Conservation (phyloP, 2,888 invertebrate genomes). For the Alloscopus bannaensis region DNA sequence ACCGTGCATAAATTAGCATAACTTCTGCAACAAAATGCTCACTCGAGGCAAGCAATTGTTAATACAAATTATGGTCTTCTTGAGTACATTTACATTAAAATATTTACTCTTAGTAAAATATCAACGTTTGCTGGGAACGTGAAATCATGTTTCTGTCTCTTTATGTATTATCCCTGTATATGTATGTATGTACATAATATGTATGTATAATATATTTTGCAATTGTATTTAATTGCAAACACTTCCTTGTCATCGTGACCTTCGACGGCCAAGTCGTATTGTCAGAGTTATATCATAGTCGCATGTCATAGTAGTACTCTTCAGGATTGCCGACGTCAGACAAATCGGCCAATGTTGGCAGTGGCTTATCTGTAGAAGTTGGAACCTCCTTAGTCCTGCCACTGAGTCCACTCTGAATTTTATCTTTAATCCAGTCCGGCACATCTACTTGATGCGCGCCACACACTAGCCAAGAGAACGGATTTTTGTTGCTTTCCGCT, state of each 20-base stretch:
- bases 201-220: neutral
- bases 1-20: too few species aligned
- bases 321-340: neutral
- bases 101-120: too few species aligned
- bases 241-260: neutral
- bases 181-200: neutral
- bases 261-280: neutral
- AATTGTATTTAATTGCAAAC: too few species aligned
- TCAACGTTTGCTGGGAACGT: too few species aligned
- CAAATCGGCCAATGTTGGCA: neutral
- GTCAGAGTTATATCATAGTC: too few species aligned
- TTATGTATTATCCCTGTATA: neutral
- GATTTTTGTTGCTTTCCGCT: slow-evolving; percentile 12
- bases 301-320: neutral
- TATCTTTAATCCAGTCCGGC: slow-evolving; percentile 27
- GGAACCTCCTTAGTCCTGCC: neutral
- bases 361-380: neutral
- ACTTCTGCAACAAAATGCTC: too few species aligned
- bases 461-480: slow-evolving; percentile 38
- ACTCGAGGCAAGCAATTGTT: too few species aligned
- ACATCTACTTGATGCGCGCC: slow-evolving; percentile 45
- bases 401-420: neutral
- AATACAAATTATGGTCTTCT: too few species aligned
- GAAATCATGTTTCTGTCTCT: too few species aligned
- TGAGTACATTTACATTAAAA: too few species aligned